Conservation (phyloP, 2,888 invertebrate genomes). For the Nowickia ferox region DNA sequence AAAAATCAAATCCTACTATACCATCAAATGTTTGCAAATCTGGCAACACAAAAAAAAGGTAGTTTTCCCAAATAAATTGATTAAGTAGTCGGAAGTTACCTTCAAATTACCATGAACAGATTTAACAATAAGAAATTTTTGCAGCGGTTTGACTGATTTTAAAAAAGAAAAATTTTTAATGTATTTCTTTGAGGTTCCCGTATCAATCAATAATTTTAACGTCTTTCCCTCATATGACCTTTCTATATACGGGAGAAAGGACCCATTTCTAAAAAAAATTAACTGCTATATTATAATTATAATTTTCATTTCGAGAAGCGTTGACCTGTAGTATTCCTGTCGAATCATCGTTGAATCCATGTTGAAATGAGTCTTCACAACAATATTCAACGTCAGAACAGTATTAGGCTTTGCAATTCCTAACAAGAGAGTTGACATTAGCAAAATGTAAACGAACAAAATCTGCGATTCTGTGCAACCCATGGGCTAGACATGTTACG, state of each 20-base stretch:
- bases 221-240: slow-evolving; percentile 39
- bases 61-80: slow-evolving; percentile 52
- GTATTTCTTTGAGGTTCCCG: slow-evolving; percentile 44
- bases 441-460: too few species aligned
- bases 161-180: slow-evolving; percentile 35
- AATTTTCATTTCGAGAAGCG: slow-evolving; percentile 11
- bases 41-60: slow-evolving; percentile 42
- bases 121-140: slow-evolving; percentile 50
- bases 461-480: too few species aligned
- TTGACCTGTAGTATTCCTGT: slow-evolving; percentile 15
- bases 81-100: slow-evolving; percentile 21
- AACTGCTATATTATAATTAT: slow-evolving; percentile 30
- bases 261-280: slow-evolving; percentile 40
- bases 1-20: slow-evolving; percentile 59
- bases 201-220: slow-evolving; percentile 48
- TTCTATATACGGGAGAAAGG: slow-evolving; percentile 62
- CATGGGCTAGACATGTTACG: too few species aligned
- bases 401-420: too few species aligned
- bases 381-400: slow-evolving; percentile 10
- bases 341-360: slow-evolving; percentile 25
- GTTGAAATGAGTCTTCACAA: slow-evolving; percentile 34
- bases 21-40: slow-evolving; percentile 40
- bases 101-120: slow-evolving; percentile 52
- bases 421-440: too few species aligned
- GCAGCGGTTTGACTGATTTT: slow-evolving; percentile 27